Evolutionary conservation across 2,797 vertebrate species (phyloP), one percentile per base, ranked within the genome.

Genomic region (Sorex maritimensis): DNA sequence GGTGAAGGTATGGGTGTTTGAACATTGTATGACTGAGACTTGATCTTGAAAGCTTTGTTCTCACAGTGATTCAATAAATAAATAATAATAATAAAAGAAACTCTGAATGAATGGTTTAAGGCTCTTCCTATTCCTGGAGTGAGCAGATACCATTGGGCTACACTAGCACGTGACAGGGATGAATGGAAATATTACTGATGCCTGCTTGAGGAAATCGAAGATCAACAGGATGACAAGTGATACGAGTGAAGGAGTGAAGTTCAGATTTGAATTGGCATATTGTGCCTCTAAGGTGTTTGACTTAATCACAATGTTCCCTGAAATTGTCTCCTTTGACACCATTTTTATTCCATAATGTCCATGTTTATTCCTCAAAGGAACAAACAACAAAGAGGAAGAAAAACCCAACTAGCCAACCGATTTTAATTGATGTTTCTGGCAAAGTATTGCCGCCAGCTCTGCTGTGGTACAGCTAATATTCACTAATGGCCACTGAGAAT

Each of bases 351-450:
- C 14, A 46, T 26, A 13, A 61, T 61, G 77, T 4, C 5, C 11
- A 72, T 38, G 85, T 38, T 65, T 6, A n/a, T 34, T 5, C 65
- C 10, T 77, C 8, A 28, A 81, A 52, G 23, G 44, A 73, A 46
- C 86, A 65, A 58, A 44, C 0, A 26, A 26, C 5, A 65, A 67
- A 34, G 19, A 8, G 34, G 6, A 44, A 26, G 61, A 69, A 23
- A 75, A 30, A 86, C 83, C 19, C 2, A 88, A 24, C 10, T 34
- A 73, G 30, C 9, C 30, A 49, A 69, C 28, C 17, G 10, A 77
- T 61, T 81, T 49, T 68, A 90, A 73, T 58, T 46, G 34, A 55
- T 52, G 8, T 52, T 82, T 69, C 74, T 85, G 21, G 87, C 26
- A 81, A 65, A 12, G 10, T 10, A 2, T 12, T 28, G 34, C 15